A percentile compares a stretch with the other conserved stretches of the same genome.
Evolutionary conservation across 30 jellyfish, hydroid and myxozoan species (phyloP).

Genomic region (Catostylus mosaicus): DNA sequence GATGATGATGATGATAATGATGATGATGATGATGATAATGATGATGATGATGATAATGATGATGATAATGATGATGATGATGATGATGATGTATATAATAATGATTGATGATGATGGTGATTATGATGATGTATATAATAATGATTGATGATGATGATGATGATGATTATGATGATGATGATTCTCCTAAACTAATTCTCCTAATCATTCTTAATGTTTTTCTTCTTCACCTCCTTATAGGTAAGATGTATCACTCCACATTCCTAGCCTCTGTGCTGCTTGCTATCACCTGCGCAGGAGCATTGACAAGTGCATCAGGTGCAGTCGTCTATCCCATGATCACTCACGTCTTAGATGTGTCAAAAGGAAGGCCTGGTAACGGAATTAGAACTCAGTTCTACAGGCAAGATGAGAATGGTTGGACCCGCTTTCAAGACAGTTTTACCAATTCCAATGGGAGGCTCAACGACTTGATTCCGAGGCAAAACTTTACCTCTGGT

Average conservation of each 20-base stretch:
- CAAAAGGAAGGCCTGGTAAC: conserved; percentile 27
- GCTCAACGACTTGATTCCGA: neutral
- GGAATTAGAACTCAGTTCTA: conserved; percentile 7
- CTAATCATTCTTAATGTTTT: too few species aligned
- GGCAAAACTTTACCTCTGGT: neutral
- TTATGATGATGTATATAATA: too few species aligned
- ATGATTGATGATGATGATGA: too few species aligned
- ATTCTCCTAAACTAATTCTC: too few species aligned
- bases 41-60: too few species aligned
- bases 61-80: too few species aligned
- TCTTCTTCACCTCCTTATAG: too few species aligned
- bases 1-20: too few species aligned
- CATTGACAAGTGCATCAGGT: neutral
- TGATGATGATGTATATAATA: too few species aligned
- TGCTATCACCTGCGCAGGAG: neutral
- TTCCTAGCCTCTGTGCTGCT: neutral
- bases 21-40: too few species aligned
- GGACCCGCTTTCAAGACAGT: neutral
- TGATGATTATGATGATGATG: too few species aligned
- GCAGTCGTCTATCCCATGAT: neutral
- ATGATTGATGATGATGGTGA: too few species aligned
- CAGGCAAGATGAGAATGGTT: neutral
- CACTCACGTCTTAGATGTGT: conserved; percentile 27
- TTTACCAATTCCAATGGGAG: conserved; percentile 12
- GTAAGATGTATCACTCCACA: neutral